phyloP scores from a whole-genome alignment of 2,888 invertebrate species.

The Melanotus villosus region DNA sequence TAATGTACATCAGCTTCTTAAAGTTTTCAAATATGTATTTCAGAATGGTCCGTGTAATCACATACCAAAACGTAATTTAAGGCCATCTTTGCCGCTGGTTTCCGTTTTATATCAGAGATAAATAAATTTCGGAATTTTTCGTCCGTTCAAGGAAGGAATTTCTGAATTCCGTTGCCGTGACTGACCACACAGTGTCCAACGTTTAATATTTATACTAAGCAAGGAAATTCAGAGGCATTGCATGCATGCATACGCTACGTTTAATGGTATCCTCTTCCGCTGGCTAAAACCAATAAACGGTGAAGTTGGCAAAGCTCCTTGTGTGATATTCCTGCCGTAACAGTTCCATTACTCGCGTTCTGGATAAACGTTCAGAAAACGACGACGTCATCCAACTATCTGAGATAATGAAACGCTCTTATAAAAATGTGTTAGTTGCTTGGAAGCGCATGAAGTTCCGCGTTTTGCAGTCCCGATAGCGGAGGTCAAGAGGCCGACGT shows the following conservation, averaged over 20 bases:
- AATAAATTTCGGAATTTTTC: too few relatives aligned
- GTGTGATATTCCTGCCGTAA: conserved; percentile 47
- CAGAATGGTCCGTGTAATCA: too few relatives aligned
- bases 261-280: conserved; percentile 32
- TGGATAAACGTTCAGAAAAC: conserved; percentile 37
- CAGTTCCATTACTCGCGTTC: conserved; percentile 46
- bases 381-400: conserved; percentile 32
- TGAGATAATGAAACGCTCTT: conserved; percentile 34
- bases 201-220: neutral
- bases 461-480: conserved; percentile 6
- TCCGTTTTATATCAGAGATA: too few relatives aligned
- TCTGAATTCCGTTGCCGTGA: neutral
- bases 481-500: conserved; percentile 18
- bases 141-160: neutral
- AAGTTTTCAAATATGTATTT: too few relatives aligned
- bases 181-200: neutral
- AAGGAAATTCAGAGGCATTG: neutral
- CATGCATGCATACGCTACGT: neutral
- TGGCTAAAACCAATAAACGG: conserved; percentile 50
- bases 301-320: conserved; percentile 49
- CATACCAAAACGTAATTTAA: too few relatives aligned
- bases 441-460: neutral
- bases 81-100: too few relatives aligned
- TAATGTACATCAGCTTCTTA: too few relatives aligned
- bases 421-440: conserved; percentile 29